Conservation (phyloP, 2,888 invertebrate genomes). For the Lasioglossum figueresi region DNA sequence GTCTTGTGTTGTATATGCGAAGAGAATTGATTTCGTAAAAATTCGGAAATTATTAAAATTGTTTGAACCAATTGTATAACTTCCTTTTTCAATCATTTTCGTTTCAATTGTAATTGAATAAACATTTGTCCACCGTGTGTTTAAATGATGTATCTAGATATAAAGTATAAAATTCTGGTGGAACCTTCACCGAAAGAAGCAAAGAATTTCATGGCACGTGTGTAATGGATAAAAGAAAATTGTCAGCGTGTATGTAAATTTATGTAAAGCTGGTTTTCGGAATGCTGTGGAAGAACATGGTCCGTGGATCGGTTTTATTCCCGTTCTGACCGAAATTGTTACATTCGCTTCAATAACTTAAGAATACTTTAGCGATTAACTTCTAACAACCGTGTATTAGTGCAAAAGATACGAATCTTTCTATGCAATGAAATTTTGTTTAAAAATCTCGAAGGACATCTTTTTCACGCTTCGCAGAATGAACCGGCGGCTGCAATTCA, state of each 20-base stretch:
- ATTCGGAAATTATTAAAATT: background rate
- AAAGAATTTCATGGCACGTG: too few relatives aligned
- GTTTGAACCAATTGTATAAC: background rate
- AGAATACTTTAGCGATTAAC: too few relatives aligned
- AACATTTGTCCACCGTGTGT: too few relatives aligned
- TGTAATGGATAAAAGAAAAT: background rate
- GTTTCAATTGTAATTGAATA: too few relatives aligned
- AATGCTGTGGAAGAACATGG: background rate
- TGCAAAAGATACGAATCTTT: too few relatives aligned
- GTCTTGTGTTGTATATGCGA: background rate
- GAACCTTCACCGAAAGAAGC: background rate
- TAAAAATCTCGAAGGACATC: background rate
- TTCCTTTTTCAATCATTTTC: background rate
- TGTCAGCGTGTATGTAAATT: background rate
- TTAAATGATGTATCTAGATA: too few relatives aligned
- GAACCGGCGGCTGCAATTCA: conserved; percentile 9
- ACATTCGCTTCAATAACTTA: too few relatives aligned
- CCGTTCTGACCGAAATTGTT: background rate
- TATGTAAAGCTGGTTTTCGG: background rate
- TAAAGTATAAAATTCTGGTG: background rate
- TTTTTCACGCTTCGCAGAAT: conserved; percentile 21
- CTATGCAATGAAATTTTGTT: background rate
- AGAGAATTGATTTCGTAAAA: too few relatives aligned
- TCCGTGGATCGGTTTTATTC: background rate
- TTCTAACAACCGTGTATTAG: too few relatives aligned